A percentile compares a stretch with the other conserved stretches of the same genome.
Evolutionary conservation across 2,888 invertebrate genomes (phyloP).

Genomic region (Drosophila ustulata): DNA sequence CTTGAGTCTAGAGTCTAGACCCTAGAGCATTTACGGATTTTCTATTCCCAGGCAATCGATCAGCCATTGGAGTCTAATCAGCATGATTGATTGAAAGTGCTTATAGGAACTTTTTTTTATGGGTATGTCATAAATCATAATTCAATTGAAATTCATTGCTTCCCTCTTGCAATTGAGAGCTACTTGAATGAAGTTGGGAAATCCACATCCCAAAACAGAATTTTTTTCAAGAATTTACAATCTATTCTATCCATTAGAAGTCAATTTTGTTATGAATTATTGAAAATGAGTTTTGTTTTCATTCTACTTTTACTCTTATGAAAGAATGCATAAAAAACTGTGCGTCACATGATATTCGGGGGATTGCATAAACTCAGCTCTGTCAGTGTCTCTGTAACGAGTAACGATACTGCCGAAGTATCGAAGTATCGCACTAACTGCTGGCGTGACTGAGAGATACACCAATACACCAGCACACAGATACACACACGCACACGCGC

Average conservation of each 20-base stretch:
- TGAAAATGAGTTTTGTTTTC: too few species aligned
- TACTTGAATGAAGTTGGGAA: conserved; percentile 19
- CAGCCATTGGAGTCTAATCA: conserved; percentile 56
- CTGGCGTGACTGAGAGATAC: conserved; percentile 63
- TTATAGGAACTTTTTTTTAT: conserved; percentile 53
- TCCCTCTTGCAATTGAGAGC: conserved; percentile 18
- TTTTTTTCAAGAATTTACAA: not conserved
- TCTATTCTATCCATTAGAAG: too few species aligned
- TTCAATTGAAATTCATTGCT: conserved; percentile 56
- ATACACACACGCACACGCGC: conserved; percentile 31
- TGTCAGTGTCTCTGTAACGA: conserved; percentile 29
- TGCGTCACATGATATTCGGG: conserved; percentile 67
- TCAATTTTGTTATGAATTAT: too few species aligned
- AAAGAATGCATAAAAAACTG: conserved; percentile 22
- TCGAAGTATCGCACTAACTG: conserved; percentile 43
- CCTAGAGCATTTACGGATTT: conserved; percentile 36
- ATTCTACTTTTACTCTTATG: too few species aligned
- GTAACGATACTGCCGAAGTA: conserved; percentile 41
- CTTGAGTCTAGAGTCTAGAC: conserved; percentile 10
- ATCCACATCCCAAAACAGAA: conserved; percentile 24
- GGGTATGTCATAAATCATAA: conserved; percentile 68
- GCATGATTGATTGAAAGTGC: conserved; percentile 62
- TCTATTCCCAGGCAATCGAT: conserved; percentile 35
- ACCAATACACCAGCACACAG: conserved; percentile 30
- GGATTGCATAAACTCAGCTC: conserved; percentile 75